phyloP scores from a whole-genome alignment of 1,140 invertebrate genomes.

The Anastatus disparis region DNA sequence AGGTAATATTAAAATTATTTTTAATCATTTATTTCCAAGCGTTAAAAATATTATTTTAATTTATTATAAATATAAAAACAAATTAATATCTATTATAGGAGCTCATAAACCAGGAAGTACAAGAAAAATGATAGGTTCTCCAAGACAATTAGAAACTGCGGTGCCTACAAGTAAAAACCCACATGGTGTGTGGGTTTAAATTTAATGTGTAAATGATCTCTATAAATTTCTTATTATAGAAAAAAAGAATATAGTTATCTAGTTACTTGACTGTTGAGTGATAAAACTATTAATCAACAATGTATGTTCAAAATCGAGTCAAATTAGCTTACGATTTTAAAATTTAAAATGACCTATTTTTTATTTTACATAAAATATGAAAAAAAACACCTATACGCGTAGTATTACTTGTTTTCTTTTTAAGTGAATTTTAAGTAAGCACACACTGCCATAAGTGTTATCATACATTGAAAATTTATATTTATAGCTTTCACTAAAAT shows the following conservation, averaged over 20 bases:
- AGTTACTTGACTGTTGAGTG: slow-evolving; percentile 31
- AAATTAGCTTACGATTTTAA: slow-evolving; percentile 28
- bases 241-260: slow-evolving; percentile 16
- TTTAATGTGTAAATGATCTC: slow-evolving; percentile 44
- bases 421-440: slow-evolving; percentile 28
- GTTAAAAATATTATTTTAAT: neutral
- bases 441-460: slow-evolving; percentile 41
- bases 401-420: slow-evolving; percentile 37
- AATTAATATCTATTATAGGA: slow-evolving; percentile 66
- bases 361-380: slow-evolving; percentile 34
- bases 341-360: slow-evolving; percentile 24
- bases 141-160: slow-evolving; percentile 89
- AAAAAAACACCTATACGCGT: slow-evolving; percentile 23
- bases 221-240: slow-evolving; percentile 31
- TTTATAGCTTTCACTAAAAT: slow-evolving; percentile 29
- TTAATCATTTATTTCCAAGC: neutral
- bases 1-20: slow-evolving; percentile 63
- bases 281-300: slow-evolving; percentile 31
- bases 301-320: slow-evolving; percentile 36
- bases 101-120: slow-evolving; percentile 86
- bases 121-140: slow-evolving; percentile 89
- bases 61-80: neutral
- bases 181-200: slow-evolving; percentile 94
- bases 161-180: slow-evolving; percentile 95
- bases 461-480: slow-evolving; percentile 31